phyloP scores from a whole-genome alignment of 2,797 vertebrate species.

The Channallabes apus region DNA sequence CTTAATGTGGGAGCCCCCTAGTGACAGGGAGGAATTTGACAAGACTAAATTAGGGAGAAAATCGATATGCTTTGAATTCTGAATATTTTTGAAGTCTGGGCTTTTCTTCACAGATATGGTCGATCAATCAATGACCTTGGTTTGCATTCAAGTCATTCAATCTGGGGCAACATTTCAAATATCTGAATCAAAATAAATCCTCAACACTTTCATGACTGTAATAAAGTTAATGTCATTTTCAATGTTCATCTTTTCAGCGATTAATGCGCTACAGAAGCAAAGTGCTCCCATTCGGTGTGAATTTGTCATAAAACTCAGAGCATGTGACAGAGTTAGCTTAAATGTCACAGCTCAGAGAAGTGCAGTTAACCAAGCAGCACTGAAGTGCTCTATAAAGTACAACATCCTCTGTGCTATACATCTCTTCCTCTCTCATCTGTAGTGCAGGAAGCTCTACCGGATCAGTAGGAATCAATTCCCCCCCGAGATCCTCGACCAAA shows the following conservation, averaged over 20 bases:
- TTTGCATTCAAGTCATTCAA: background rate
- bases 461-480: background rate
- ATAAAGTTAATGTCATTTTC: background rate
- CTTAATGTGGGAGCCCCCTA: no score
- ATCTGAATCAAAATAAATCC: background rate
- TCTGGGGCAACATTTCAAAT: background rate
- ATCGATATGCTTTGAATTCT: no score
- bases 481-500: background rate
- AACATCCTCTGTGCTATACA: background rate
- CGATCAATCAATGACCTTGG: no score
- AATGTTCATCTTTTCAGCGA: background rate
- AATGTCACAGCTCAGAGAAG: background rate
- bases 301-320: background rate
- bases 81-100: background rate
- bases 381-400: slow-evolving; percentile 14
- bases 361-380: background rate
- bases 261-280: background rate
- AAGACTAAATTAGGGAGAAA: no score
- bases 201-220: background rate
- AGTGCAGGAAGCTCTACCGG: slow-evolving; percentile 8
- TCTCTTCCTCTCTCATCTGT: background rate
- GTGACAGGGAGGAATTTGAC: no score
- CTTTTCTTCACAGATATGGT: background rate
- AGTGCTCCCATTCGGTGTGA: background rate
- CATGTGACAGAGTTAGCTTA: background rate